phyloP scores from a whole-genome alignment of 2,797 vertebrate genomes.

The Nyctalus aviator region DNA sequence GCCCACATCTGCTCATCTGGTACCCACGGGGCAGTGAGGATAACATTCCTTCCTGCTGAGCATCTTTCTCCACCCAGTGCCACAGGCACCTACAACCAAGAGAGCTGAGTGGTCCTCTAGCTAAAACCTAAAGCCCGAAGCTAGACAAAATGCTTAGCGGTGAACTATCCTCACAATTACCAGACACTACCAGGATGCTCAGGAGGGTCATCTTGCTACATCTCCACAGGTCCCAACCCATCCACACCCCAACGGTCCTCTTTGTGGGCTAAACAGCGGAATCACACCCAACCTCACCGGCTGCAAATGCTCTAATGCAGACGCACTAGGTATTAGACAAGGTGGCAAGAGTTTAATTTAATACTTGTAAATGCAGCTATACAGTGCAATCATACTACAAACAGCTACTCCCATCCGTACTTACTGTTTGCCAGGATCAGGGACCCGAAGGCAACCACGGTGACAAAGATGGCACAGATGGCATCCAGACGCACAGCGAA shows the following conservation, averaged over 20 bases:
- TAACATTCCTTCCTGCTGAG: not conserved
- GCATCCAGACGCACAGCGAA: constrained; percentile 96
- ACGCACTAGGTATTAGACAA: constrained; percentile 17
- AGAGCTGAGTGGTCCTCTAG: not conserved
- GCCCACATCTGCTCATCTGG: not conserved
- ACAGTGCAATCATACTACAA: constrained; percentile 76
- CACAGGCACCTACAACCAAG: not conserved
- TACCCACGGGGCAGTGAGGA: not conserved
- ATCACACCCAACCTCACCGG: not conserved
- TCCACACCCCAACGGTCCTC: not conserved
- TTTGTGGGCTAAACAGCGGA: not conserved
- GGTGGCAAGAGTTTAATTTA: constrained; percentile 63
- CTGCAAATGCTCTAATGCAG: not conserved
- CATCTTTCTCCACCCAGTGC: not conserved
- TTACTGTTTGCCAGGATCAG: constrained; percentile 93
- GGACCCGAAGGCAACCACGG: constrained; percentile 92
- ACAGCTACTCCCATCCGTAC: constrained; percentile 83
- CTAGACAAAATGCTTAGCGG: not conserved
- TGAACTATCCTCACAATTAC: not conserved
- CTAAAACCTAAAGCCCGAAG: not conserved
- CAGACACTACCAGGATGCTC: not conserved
- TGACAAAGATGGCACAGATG: constrained; percentile 95
- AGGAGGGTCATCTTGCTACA: not conserved
- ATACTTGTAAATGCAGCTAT: constrained; percentile 75
- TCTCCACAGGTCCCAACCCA: not conserved